Evolutionary conservation across 2,113 vertebrate genomes (phyloP), one percentile per base, ranked within the genome.

Genomic region (Trachemys scripta): DNA sequence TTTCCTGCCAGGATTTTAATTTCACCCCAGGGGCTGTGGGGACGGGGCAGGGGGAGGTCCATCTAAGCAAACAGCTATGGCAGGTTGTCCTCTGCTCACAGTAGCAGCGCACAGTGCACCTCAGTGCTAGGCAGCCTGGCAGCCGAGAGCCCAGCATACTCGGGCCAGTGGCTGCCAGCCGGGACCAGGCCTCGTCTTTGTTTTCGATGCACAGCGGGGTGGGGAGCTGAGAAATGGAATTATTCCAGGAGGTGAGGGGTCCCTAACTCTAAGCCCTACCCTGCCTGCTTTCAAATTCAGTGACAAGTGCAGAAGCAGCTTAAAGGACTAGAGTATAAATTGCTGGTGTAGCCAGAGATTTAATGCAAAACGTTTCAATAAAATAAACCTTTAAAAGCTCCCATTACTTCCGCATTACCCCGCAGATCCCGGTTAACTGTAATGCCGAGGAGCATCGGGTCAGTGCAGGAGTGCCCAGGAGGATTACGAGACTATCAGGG

Each of bases 381-480:
- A 94, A 92, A 94, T 9, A 94, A 95, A 92, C 81, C 38, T 79
- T 89, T 29, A 59, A 94, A 94, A 94, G 91, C 85, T 88, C 51
- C 84, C 53, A n/a, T 76, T 80, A 51, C 78, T 82, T 42, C 93
- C 3, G 56, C 49, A 42, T n/a, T 27, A 85, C 84, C 90, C 91
- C 54, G 62, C 62, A 93, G 91, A 84, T 91, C 89, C 91, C 59
- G 59, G 89, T 95, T 95, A 90, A 86, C 80, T 89, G 38, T 27
- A 83, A 65, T 4, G 75, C 80, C n/a, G 17, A 35, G 88, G 31
- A 54, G 12, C 78, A 83, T 50, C 47, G 1, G 0, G 3, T 54
- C 9, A 85, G 85, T 65, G 80, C 89, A 3, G 2, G 3, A 81
- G 85, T 3, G 59, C n/a, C 4, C 1, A 57, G 89, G 90, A 79